These are phyloP conservation scores for Lottia scabra DNA, from an alignment of 2,888 invertebrate genomes.

Conservation along the genomic window DNA sequence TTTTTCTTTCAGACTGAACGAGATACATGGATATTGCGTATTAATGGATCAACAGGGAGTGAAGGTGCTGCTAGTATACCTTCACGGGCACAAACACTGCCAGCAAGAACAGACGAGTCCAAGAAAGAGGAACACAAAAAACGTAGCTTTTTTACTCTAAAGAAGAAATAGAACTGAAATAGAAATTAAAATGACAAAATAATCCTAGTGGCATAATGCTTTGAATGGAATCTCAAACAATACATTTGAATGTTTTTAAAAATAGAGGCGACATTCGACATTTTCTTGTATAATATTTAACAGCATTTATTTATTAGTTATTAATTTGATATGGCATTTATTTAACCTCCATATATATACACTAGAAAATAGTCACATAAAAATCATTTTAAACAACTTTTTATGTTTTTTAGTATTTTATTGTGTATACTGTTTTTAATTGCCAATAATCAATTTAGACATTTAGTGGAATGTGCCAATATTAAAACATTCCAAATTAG, in stretches of 20 bases:
- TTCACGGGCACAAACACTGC: conserved; percentile 91
- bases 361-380: no score
- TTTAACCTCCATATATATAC: no score
- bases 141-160: conserved; percentile 97
- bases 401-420: background rate
- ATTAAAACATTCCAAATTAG: no score
- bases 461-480: no score
- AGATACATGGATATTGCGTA: conserved; percentile 88
- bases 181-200: background rate
- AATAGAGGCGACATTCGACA: no score
- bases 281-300: no score
- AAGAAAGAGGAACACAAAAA: conserved; percentile 93
- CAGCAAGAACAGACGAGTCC: conserved; percentile 73
- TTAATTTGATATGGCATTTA: no score
- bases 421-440: background rate
- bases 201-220: conserved; percentile 12
- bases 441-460: background rate
- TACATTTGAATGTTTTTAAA: background rate
- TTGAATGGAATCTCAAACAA: conserved; percentile 21
- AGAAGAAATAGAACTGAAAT: conserved; percentile 81
- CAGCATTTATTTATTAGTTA: no score
- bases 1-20: conserved; percentile 82
- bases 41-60: conserved; percentile 82
- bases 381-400: background rate
- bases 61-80: conserved; percentile 66